Evolutionary conservation across 2,888 invertebrate species (phyloP).

Genomic region (Disparrhopalites patrizii): DNA sequence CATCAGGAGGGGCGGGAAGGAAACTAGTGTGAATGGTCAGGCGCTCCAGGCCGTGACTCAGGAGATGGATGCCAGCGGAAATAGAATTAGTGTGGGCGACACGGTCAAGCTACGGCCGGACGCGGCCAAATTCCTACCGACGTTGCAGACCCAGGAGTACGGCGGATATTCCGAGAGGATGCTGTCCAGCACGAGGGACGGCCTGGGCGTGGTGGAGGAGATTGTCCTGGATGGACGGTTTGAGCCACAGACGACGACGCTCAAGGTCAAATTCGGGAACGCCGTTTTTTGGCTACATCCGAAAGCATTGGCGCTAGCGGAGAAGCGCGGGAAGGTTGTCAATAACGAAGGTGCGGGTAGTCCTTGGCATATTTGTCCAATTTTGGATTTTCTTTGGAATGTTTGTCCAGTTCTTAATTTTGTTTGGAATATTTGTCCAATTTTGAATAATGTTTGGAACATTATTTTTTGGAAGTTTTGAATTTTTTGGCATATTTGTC

Average conservation of each 20-base stretch:
- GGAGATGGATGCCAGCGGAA: neutral
- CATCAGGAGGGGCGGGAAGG: neutral
- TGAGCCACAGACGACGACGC: neutral
- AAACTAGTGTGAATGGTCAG: neutral
- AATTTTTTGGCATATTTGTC: no score
- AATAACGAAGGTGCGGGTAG: neutral
- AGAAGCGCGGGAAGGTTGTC: neutral
- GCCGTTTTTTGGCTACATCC: conserved; percentile 10
- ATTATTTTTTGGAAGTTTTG: no score
- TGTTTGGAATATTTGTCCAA: no score
- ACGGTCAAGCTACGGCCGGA: neutral
- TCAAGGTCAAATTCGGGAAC: conserved; percentile 8
- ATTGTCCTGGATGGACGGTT: neutral
- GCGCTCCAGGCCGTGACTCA: neutral
- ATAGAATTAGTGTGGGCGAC: conserved; percentile 1
- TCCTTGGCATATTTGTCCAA: neutral
- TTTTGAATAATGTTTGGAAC: no score
- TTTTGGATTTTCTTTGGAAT: no score
- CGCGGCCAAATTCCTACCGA: neutral
- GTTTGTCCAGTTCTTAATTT: no score
- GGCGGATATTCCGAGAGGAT: conserved; percentile 10
- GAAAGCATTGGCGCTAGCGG: neutral
- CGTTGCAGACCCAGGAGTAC: neutral
- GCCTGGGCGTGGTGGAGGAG: neutral
- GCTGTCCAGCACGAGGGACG: neutral